These are phyloP conservation scores for Acanthosepion lycidas DNA, from an alignment of 2,888 invertebrate species.

Conservation along the genomic window DNA sequence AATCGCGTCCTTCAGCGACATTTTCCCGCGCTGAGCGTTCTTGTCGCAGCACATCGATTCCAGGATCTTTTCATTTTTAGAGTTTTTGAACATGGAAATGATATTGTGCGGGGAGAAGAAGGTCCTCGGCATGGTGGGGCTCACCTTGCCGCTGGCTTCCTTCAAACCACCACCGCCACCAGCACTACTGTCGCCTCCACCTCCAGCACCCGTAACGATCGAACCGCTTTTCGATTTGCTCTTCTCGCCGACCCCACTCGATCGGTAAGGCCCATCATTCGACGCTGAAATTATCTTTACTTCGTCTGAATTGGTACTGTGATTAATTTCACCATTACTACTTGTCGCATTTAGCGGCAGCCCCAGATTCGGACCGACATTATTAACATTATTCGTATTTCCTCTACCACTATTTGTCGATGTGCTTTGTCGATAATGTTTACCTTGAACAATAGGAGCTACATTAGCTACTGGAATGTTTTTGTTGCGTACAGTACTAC, in stretches of 20 bases:
- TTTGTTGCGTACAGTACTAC: conserved; percentile 55
- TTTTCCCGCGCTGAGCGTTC: neutral
- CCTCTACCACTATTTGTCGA: neutral
- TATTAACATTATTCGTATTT: neutral
- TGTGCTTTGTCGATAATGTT: conserved; percentile 48
- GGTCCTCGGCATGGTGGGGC: conserved; percentile 35
- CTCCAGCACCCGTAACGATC: neutral
- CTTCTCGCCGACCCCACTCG: neutral
- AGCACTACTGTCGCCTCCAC: neutral
- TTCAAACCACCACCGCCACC: neutral
- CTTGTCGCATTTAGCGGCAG: neutral
- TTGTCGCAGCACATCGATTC: conserved; percentile 41
- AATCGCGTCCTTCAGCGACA: conserved; percentile 42
- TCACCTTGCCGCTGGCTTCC: conserved; percentile 37
- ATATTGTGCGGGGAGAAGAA: conserved; percentile 41
- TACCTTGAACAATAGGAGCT: conserved; percentile 63
- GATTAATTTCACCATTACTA: neutral
- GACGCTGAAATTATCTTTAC: neutral
- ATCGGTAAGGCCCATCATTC: neutral
- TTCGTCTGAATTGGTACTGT: neutral
- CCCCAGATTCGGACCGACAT: neutral
- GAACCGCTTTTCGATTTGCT: neutral
- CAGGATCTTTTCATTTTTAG: neutral
- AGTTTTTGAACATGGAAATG: conserved; percentile 34
- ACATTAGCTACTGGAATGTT: conserved; percentile 69